phyloP scores from a whole-genome alignment of 64 coral and sea anemone genomes.

The Catalaphyllia jardinei region DNA sequence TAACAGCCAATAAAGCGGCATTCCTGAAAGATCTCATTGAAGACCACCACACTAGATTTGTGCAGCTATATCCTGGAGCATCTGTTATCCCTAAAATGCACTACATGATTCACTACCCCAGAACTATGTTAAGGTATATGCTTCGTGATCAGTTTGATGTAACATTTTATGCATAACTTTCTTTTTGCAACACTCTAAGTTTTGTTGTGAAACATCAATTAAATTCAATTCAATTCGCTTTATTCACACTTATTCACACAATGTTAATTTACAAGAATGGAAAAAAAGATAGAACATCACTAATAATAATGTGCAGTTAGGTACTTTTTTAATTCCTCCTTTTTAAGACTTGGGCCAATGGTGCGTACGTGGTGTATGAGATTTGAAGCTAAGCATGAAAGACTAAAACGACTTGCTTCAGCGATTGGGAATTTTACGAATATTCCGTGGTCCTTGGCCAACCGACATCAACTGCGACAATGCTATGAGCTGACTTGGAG shows the following conservation, averaged over 20 bases:
- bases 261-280: no score
- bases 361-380: constrained; percentile 58
- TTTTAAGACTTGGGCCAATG: constrained; percentile 73
- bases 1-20: constrained; percentile 42
- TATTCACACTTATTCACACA: no score
- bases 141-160: no score
- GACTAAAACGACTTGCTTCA: neutral
- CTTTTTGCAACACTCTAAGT: no score
- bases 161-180: no score
- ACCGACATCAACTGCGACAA: neutral
- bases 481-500: no score
- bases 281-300: no score
- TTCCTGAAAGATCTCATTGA: constrained; percentile 56
- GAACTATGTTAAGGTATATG: constrained; percentile 64
- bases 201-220: no score
- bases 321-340: neutral
- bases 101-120: constrained; percentile 79
- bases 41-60: constrained; percentile 60
- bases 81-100: constrained; percentile 86
- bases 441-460: neutral
- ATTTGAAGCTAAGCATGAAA: constrained; percentile 62
- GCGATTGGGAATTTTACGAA: constrained; percentile 1
- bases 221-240: no score
- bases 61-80: constrained; percentile 37
- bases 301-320: no score